Evolutionary conservation across 2,888 invertebrate species (phyloP), one percentile per base, ranked within the genome.

Genomic region (Troglohyphantes excavatus): DNA sequence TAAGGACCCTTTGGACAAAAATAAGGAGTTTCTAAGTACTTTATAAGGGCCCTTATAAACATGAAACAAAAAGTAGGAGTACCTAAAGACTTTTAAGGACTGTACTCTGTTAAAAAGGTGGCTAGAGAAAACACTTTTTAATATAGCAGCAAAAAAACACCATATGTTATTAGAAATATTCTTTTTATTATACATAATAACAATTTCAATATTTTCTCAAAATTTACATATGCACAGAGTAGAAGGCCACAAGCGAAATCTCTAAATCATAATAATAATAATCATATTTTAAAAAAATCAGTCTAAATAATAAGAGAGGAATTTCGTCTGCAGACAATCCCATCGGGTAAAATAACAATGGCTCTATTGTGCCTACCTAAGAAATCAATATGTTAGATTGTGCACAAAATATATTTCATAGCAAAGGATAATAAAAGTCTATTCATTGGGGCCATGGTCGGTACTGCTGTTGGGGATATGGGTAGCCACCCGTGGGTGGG

Each of bases 391-490:
- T 23, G 39, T 65, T 78, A 63, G 43, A 78, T 78, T 78, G 78
- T 78, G 78, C 78, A 65, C 39, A 43, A 78, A 78, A 63, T 43
- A 78, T 29, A 29, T 19, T 78, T 75, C 9, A 19, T 75, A 21
- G 17, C 17, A 73, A 76, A 33, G 23, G 21, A 61, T 21, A 61
- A 70, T 21, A 53, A 53, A 11, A 53, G 29, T n/a, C 17, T 13
- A 7, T 43, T 81, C 68, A 81, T n/a, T 79, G 79, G 13, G 67
- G 76, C 61, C 82, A 79, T 21, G 88, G 88, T 27, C 88, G 59
- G 23, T 89, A 91, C 26, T 87, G 90, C 26, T 91, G 91, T 17
- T 85, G 95, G 93, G 92, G 92, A 39, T 92, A 93, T 7, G 91
- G 91, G 33, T 90, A 90, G 43, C 53, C 46, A 23, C 79, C 78